Evolutionary conservation across 2,888 invertebrate species (phyloP), one percentile per base, ranked within the genome.

Genomic region (Agrypnus murinus): DNA sequence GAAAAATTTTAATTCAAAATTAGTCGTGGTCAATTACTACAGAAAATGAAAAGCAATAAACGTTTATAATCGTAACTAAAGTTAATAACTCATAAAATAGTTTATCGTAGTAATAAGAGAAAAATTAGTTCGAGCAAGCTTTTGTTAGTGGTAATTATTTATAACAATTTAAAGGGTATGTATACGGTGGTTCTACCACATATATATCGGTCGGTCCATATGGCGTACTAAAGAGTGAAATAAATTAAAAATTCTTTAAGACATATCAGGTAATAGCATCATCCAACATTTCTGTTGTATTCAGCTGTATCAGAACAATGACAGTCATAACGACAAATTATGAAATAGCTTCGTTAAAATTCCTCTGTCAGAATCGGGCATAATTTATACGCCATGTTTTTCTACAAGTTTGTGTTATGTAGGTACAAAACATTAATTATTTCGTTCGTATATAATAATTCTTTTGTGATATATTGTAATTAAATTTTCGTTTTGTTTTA

Each of bases 271-370:
- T 69, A 69, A 69, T 69, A 69, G 63, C 68, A 63, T 66, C 65
- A 66, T 69, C 63, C 63, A 69, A 53, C 64, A 69, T 69, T 64
- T 63, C 63, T 45, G 69, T 69, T 64, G 64, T 58, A 38, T 69
- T 79, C 73, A 69, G 58, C 67, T 77, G 77, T 80, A 78, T 74
- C 76, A 78, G 79, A 81, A 81, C 81, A 81, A 81, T 80, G 80
- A 81, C 80, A 80, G 78, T 79, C 78, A 80, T 81, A 80, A 80
- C 81, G 82, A 82, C 82, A 82, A 82, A 82, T 82, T 81, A 81
- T 81, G 80, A 81, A 81, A 82, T 81, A 78, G 77, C 81, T 82
- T 82, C 82, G 82, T 82, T 82, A 82, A 82, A 80, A 82, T 82
- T 82, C 82, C 81, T 74, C 65, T 79, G 81, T 81, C 81, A 80